Evolutionary conservation across 2,797 vertebrate genomes (phyloP), one percentile per base, ranked within the genome.

Genomic region (Sarcoramphus papa): DNA sequence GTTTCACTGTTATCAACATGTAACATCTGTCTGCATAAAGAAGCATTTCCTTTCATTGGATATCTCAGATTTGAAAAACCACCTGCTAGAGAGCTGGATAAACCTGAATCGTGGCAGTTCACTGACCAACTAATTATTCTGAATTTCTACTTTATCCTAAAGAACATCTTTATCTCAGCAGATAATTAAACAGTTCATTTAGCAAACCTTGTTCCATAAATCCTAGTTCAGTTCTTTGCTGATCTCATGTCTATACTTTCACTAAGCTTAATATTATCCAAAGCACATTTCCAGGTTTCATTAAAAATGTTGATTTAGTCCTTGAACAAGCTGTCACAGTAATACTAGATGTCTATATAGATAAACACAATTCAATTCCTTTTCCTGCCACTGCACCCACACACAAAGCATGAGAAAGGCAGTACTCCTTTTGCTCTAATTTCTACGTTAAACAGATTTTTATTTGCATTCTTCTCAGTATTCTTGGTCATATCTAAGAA

Each of bases 401-500:
- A 68, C 65, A 92, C 35, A 86, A 89, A 62, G 27, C 28, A 62
- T 8, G 17, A 86, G 59, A 57, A 74, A 92, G n/a, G 56, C 57
- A 70, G 51, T 9, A 27, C 12, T 60, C 37, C 80, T 91, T 91
- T 80, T 94, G 86, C 81, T 79, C 86, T 35, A 48, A 60, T 95
- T 94, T 63, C 48, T 74, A 3, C 15, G 24, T 64, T 68, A 72
- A 74, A 72, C 25, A 45, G 6, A 74, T 54, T 83, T 90, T 88
- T 88, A 78, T 94, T 91, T 85, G 57, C 92, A 94, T 97, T 94
- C 79, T 70, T 96, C 53, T 65, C 37, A 65, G 48, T 77, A 41
- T 57, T 93, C 56, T 16, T 92, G 56, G 53, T 68, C 72, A 88
- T 35, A 57, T 78, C 53, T 73, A 92, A 73, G 43, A 78, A 57